phyloP scores from a whole-genome alignment of 92 coral and sea anemone genomes.

The Anthopleura xanthogrammica region DNA sequence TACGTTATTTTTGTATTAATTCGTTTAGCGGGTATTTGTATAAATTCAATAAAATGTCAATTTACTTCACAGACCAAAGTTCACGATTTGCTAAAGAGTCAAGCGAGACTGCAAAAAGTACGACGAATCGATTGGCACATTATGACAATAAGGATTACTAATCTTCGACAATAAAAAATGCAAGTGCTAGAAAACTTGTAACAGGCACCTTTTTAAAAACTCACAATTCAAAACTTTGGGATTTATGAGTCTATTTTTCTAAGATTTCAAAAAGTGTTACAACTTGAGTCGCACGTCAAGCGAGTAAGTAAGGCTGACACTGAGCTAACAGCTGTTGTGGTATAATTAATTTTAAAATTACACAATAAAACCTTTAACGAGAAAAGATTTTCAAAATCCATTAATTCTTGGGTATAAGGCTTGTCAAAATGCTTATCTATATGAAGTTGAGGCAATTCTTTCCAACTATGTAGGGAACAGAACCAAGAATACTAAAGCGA shows the following conservation, averaged over 20 bases:
- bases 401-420: not conserved
- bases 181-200: not conserved
- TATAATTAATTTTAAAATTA: slow-evolving; percentile 1
- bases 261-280: not conserved
- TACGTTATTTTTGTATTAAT: not conserved
- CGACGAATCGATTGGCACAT: slow-evolving; percentile 3
- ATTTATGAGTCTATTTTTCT: not conserved
- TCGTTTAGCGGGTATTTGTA: slow-evolving; percentile 6
- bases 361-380: not conserved
- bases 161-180: not conserved
- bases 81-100: slow-evolving; percentile 9
- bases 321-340: slow-evolving; percentile 15
- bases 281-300: not conserved
- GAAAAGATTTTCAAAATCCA: not conserved
- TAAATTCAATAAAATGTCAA: slow-evolving; percentile 10
- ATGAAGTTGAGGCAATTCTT: not conserved
- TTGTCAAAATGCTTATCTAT: slow-evolving; percentile 1
- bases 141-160: not conserved
- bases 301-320: not conserved
- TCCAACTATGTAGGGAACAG: slow-evolving; percentile 8
- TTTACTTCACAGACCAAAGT: slow-evolving; percentile 4
- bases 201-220: not conserved
- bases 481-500: not conserved
- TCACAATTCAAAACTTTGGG: not conserved
- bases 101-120: slow-evolving; percentile 5